Base-by-base conservation (phyloP, 1,140 invertebrate species). In the Cardiocondyla obscurior region DNA sequence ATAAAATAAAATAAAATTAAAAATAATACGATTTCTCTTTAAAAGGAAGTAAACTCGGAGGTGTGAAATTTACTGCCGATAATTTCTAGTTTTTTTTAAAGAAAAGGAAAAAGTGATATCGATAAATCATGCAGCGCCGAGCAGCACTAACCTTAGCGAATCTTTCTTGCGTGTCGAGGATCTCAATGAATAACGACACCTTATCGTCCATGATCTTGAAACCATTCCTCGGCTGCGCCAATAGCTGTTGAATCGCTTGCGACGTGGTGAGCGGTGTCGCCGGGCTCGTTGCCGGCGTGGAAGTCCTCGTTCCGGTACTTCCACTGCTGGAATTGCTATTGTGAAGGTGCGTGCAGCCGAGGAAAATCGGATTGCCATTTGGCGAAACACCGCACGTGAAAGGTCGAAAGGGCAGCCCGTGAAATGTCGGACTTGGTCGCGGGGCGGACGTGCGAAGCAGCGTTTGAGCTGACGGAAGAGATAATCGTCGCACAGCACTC, bases 161-260 rank as follows among this genome's bases (percentile, higher is more conserved):
- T 90, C 95, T 94, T 92, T 97, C 96, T 94, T 97, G 97, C 14
- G 96, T 96, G 89, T 97, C 96, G 88, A 97, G 94, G 82, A 97
- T 97, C 82, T 97, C 97, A 88, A 97, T 96, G 91, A 97, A 97
- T 14, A 97, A 94, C 12, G 96, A 95, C 85, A 97, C 95, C 90
- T 97, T 96, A 92, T 97, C 96, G 85, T 97, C 96, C 92, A 96
- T 95, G 85, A 96, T 96, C 83, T 96, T 96, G 91, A 97, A 96
- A 2, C 96, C 96, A 89, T 97, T 97, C 19, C 96, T 92, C 0
- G 96, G 96, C 90, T 96, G 95, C 42, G 94, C 93, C 28, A 97
- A 91, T 51, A 97, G 92, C 86, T 96, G 96, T 65, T 96, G 95
- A 28, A 97, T 96, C 0, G 96, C 96, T 74, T 96, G 95, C 1